phyloP scores from a whole-genome alignment of 1,140 invertebrate genomes.

The Conus ventricosus region DNA sequence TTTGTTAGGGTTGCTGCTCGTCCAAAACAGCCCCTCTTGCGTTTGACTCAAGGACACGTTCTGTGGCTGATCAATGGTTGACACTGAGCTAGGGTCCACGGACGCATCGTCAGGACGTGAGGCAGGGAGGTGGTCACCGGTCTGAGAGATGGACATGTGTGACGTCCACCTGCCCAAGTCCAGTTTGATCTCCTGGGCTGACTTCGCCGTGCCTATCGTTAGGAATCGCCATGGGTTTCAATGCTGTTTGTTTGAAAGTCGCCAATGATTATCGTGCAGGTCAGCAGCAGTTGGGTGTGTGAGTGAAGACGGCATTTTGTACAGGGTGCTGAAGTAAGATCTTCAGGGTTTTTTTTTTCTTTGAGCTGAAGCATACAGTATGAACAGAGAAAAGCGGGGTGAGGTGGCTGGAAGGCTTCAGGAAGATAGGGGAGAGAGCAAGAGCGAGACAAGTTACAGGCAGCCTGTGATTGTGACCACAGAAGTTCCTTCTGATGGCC shows the following conservation, averaged over 20 bases:
- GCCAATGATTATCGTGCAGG: background rate
- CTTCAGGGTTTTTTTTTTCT: background rate
- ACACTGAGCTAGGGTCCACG: background rate
- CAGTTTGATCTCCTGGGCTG: background rate
- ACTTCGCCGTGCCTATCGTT: background rate
- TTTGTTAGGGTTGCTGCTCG: background rate
- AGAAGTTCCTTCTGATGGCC: too few species aligned
- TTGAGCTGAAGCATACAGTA: background rate
- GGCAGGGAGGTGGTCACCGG: background rate
- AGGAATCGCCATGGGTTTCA: background rate
- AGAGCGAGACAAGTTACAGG: too few species aligned
- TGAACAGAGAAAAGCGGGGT: background rate
- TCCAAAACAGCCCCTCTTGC: background rate
- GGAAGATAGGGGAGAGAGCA: too few species aligned
- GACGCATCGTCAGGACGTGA: background rate
- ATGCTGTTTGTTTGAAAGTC: background rate
- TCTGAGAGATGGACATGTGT: background rate
- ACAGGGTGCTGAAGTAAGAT: background rate
- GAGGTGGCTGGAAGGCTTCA: too few species aligned
- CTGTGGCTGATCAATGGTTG: background rate
- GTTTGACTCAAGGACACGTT: background rate
- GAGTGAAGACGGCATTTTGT: background rate
- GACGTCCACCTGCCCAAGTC: background rate
- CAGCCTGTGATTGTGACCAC: too few species aligned
- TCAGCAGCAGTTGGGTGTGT: background rate